Evolutionary conservation across 23 tunicate species (phyloP), one percentile per base, ranked within the genome.

Genomic region (Diplosoma virens): DNA sequence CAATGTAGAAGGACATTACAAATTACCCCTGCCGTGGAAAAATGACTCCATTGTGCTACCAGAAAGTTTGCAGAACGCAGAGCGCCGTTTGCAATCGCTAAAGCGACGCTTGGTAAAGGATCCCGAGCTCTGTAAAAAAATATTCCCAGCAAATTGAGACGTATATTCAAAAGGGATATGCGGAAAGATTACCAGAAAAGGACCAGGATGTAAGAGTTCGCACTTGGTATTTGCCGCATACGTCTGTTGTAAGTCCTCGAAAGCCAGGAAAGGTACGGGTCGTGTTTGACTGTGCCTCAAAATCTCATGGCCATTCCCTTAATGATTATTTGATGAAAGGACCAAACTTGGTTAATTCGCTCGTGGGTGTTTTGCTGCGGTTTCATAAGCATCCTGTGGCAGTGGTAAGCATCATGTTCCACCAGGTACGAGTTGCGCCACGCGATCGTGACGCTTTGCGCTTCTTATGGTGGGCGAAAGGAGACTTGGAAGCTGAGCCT

Each of bases 271-370:
- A 67, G 74, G 74, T 34, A 27, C n/a, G 74, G 35, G 21, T 67
- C 35, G 74, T 67, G 50, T 67, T 7, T 25, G 52, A 67, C 21
- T 67, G 74, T 27, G 74, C 74, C 17, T 50, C 74, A 3, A 22
- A 21, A 16, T 18, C 25, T 67, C 26, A 18, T 67, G 30, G 30
- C 3, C 18, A 3, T 3, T 33, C 52, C 3, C 50, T 67, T 16
- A 67, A 67, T 21, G 74, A 67, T 3, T 17, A 35, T 23, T 28
- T 67, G 2, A 33, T 79, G 69, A 76, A 66, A 35, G 83, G 83
- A 21, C 83, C 77, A 4, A 60, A 79, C 45, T 68, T 79, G 83
- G 69, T 46, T 25, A 79, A 66, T 47, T 37, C 27, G 21, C 77
- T 79, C 41, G 33, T 79, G 0, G 73, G 45, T 20, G 76, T 66